Evolutionary conservation across 2,113 vertebrate species (phyloP), one percentile per base, ranked within the genome.

Genomic region (Sinosuthora webbiana): DNA sequence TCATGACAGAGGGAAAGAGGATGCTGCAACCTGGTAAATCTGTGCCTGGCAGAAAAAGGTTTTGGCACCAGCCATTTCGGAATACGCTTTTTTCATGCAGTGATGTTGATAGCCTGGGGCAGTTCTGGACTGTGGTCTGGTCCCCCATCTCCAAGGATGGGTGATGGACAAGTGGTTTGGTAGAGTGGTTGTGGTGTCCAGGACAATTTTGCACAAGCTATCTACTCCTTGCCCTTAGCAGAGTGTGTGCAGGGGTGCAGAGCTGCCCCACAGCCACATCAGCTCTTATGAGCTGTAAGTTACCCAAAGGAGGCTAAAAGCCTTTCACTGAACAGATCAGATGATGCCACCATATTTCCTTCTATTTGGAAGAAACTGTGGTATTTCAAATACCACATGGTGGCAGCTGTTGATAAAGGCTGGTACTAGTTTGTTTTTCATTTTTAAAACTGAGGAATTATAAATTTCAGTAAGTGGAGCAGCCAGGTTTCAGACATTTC

Each of bases 331-430:
- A 65, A n/a, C 11, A 41, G 39, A 27, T 37, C 7, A 67, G 39
- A 8, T 55, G 67, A 35, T 1, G 4, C 67, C 63, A 93, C 84
- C 87, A 73, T 88, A 67, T 59, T 85, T 87, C 47, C 55, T 47
- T 68, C 20, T 86, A 7, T 70, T 89, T 1, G 60, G 37, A 84
- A 78, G 20, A 73, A 87, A 62, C n/a, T 76, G 73, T 83, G 92
- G 52, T 89, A 90, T 93, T 86, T 90, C 62, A 96, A 80, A 89
- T 64, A 64, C 94, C 94, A 97, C 95, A 95, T 75, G 96, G 95
- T 95, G 96, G 93, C 94, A 97, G 92, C 83, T 96, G 85, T 75
- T 96, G 90, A 93, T 95, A 93, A 96, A 95, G 70, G 62, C 81
- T 96, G 80, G 28, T 56, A 30, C 13, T 45, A 59, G 24, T 78